Conservation (phyloP, 2,797 vertebrate genomes). For the Gymnoscopelus braueri region DNA sequence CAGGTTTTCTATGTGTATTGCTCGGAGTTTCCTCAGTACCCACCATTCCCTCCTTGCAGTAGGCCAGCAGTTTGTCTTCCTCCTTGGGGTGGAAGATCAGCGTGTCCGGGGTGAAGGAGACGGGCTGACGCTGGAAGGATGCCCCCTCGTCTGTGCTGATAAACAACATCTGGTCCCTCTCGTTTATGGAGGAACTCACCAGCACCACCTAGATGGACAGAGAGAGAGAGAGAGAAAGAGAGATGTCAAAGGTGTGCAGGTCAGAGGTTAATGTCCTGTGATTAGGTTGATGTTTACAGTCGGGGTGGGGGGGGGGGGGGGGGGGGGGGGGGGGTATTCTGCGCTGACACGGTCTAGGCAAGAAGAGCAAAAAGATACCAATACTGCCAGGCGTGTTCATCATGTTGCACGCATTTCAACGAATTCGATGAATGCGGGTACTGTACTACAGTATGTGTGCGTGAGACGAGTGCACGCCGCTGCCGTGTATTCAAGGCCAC, state of each 20-base stretch:
- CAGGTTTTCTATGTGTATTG: too few species aligned
- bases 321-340: too few species aligned
- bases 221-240: neutral
- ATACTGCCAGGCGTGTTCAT: slow-evolving; percentile 19
- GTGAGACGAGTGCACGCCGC: slow-evolving; percentile 8
- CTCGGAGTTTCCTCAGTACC: slow-evolving; percentile 22
- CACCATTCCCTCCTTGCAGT: slow-evolving; percentile 91
- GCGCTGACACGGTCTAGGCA: neutral
- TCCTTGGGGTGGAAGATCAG: slow-evolving; percentile 94
- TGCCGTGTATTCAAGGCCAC: slow-evolving; percentile 35
- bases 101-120: slow-evolving; percentile 88
- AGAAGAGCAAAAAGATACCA: slow-evolving; percentile 7
- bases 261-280: slow-evolving; percentile 8
- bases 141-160: slow-evolving; percentile 93
- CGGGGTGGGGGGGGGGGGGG: too few species aligned
- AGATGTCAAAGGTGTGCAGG: slow-evolving; percentile 24
- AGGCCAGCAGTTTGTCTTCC: slow-evolving; percentile 94
- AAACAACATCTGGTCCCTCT: slow-evolving; percentile 92
- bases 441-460: too few species aligned
- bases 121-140: slow-evolving; percentile 90
- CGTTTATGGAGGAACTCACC: slow-evolving; percentile 91
- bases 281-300: neutral
- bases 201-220: slow-evolving; percentile 87
- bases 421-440: slow-evolving; percentile 24
- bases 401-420: neutral